A percentile compares a stretch with the other conserved stretches of the same genome.
These are phyloP conservation scores for Eristalis pertinax DNA, from an alignment of 2,888 invertebrate genomes.

Conservation along the genomic window DNA sequence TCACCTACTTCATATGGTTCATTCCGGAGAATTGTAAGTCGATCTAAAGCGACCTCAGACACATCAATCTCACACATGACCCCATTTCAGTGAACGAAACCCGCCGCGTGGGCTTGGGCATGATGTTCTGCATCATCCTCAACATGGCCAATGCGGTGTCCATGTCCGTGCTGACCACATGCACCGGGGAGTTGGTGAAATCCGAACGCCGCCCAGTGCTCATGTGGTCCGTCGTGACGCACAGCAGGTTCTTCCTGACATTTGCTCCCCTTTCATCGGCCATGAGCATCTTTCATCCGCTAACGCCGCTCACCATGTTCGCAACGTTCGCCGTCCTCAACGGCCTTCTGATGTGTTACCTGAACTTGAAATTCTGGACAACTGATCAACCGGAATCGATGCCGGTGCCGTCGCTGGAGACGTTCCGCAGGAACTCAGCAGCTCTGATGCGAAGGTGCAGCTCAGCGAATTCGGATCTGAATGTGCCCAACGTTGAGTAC, in stretches of 20 bases:
- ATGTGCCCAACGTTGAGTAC: neutral
- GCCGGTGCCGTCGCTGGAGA: conserved; percentile 77
- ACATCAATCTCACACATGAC: neutral
- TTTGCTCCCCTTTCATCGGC: conserved; percentile 78
- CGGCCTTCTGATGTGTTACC: conserved; percentile 77
- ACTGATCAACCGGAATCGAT: conserved; percentile 76
- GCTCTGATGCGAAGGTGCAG: conserved; percentile 75
- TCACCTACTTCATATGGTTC: conserved; percentile 78
- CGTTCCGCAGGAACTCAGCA: conserved; percentile 77
- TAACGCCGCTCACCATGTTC: conserved; percentile 78
- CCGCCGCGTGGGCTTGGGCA: conserved; percentile 77
- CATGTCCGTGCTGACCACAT: conserved; percentile 79
- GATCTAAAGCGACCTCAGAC: neutral
- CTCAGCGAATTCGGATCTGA: conserved; percentile 62
- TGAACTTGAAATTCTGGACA: conserved; percentile 79
- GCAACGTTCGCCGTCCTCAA: conserved; percentile 78
- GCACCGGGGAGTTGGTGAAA: conserved; percentile 80
- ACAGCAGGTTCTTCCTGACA: conserved; percentile 77
- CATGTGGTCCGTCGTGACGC: conserved; percentile 78
- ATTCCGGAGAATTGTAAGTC: conserved; percentile 77
- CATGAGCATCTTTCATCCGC: conserved; percentile 76
- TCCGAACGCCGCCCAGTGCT: conserved; percentile 76
- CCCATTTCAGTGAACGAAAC: conserved; percentile 74
- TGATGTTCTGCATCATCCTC: conserved; percentile 78
- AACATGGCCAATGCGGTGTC: conserved; percentile 80